phyloP scores from a whole-genome alignment of 2,888 invertebrate species.

The Panzeria rudis region DNA sequence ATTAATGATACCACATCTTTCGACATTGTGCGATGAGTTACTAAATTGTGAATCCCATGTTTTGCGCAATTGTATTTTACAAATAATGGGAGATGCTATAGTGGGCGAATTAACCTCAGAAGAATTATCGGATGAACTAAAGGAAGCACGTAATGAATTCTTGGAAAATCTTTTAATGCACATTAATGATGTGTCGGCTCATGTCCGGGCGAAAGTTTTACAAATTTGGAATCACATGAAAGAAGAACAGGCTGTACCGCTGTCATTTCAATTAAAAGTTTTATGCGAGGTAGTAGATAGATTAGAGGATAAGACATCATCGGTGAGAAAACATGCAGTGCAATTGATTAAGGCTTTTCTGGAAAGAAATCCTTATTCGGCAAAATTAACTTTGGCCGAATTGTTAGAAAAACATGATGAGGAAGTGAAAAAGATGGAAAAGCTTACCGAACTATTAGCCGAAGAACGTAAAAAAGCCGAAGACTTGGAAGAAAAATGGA shows the following conservation, averaged over 20 bases:
- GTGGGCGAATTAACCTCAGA: constrained; percentile 89
- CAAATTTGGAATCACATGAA: constrained; percentile 93
- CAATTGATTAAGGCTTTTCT: constrained; percentile 87
- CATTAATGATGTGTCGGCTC: constrained; percentile 92
- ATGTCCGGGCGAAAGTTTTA: constrained; percentile 92
- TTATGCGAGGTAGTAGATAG: constrained; percentile 88
- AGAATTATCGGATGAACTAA: constrained; percentile 87
- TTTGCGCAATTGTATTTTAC: constrained; percentile 91
- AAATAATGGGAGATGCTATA: constrained; percentile 92
- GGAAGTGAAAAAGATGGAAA: constrained; percentile 81
- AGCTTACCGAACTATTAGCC: constrained; percentile 85
- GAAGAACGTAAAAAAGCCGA: constrained; percentile 85
- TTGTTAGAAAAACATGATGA: constrained; percentile 86
- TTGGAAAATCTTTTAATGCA: constrained; percentile 92
- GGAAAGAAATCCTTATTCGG: constrained; percentile 93
- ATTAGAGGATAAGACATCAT: constrained; percentile 91
- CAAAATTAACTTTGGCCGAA: constrained; percentile 85
- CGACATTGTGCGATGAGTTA: constrained; percentile 81
- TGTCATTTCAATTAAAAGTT: constrained; percentile 88
- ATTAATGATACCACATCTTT: constrained; percentile 82
- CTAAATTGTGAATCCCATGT: constrained; percentile 86
- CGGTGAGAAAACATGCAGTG: constrained; percentile 92
- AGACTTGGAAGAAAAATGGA: constrained; percentile 84
- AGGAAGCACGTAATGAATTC: constrained; percentile 90
- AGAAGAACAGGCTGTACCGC: constrained; percentile 91